Evolutionary conservation across 35 echinoderm and acorn worm genomes (phyloP), one percentile per base, ranked within the genome.

Genomic region (Acanthaster planci): DNA sequence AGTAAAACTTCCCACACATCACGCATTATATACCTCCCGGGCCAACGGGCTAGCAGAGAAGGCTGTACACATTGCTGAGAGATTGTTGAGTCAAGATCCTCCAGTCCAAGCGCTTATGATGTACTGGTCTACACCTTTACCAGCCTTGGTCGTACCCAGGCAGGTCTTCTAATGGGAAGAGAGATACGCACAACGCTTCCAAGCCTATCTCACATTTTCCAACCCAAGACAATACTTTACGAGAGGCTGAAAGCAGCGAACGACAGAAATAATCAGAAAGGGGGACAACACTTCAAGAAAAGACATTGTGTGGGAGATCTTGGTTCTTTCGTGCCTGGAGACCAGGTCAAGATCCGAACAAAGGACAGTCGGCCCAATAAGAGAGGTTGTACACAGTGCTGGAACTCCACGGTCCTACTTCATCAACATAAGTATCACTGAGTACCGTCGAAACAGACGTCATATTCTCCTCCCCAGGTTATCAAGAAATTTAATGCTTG

Each of bases 11-110:
- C 42, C 16, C 8, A 64, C 81, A 84, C 52, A 35, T 84, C 21
- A 84, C 81, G 15, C 21, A 12, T 38, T 39, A 36, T 84, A 84
- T 60, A 35, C 67, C 56, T 17, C 82, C 35, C 82, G 37, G 38
- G 29, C 56, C 18, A 84, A 84, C 60, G 82, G 82, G 38, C 55
- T 37, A 84, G 60, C 35, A 37, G 82, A 84, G 40, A 84, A 72
- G 0, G 82, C 82, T 7, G 55, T 68, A 18, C 56, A 84, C 19
- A 84, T 72, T 0, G n/a, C 60, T 18, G 67, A 84, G 42, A 84
- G 39, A 2, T 21, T 84, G 9, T 27, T 84, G 31, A 60, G 60
- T n/a, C 29, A 60, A 67, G 56, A 8, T 16, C 55, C 60, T 84
- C 39, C 55, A 19, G 53, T 68, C 40, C 26, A 30, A 34, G 56